A percentile compares a stretch with the other conserved stretches of the same genome.
These are phyloP conservation scores for Otus scops DNA, from an alignment of 2,797 vertebrate genomes.

Conservation along the genomic window DNA sequence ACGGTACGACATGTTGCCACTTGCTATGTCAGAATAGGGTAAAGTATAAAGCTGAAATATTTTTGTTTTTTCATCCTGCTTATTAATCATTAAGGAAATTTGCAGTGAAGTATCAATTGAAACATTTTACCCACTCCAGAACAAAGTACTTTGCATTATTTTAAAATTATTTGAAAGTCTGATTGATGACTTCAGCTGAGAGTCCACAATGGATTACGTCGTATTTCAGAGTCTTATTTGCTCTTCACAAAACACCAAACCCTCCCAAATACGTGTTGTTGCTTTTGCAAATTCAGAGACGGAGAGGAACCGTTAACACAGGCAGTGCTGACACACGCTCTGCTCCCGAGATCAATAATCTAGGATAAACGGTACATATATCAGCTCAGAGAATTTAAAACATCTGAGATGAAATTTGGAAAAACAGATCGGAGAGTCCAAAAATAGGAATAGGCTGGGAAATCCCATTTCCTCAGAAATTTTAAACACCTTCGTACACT, in stretches of 20 bases:
- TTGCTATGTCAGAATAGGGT: neutral
- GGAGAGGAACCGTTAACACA: too few species aligned
- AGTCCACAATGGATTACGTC: neutral
- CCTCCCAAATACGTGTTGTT: rapidly evolving
- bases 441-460: neutral
- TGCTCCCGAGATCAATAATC: too few species aligned
- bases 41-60: neutral
- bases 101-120: neutral
- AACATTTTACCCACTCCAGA: neutral
- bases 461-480: neutral
- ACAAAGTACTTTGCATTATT: neutral
- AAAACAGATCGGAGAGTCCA: neutral
- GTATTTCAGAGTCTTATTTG: too few species aligned
- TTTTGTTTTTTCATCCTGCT: neutral
- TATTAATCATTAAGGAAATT: neutral
- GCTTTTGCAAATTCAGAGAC: rapidly evolving
- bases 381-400: neutral
- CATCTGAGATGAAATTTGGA: neutral
- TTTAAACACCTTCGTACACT: rapidly evolving
- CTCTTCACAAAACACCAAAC: neutral
- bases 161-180: neutral
- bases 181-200: neutral
- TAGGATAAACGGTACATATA: rapidly evolving
- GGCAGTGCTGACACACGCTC: neutral
- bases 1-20: rapidly evolving